Base-by-base conservation (phyloP, 2,888 invertebrate genomes). In the Cephus nigrinus region DNA sequence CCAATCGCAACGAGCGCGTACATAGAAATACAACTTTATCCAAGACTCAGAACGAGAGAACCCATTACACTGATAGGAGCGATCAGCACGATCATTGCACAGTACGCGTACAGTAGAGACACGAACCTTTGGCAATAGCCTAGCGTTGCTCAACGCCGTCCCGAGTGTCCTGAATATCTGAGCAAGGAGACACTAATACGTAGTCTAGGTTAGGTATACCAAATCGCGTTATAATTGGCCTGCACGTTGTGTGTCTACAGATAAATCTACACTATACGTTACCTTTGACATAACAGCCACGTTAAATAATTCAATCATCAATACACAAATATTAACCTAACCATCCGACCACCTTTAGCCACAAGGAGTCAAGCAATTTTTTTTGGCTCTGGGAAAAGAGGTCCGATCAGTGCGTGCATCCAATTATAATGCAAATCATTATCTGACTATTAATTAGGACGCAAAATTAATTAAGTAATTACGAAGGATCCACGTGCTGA, bases 201-300 rank as follows among this genome's bases (percentile, higher is more conserved):
- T 85, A 82, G 82, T 80, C 5, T 55, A 55, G 55, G 55, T 55
- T 55, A 55, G 55, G 80, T 69, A 83, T 83, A 81, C 82, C 82
- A 81, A 84, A 84, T 82, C 77, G 82, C 83, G 86, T 86, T 88
- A 90, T 87, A 86, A 88, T 88, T 90, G 89, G 90, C 89, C 88
- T 86, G 87, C 88, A 89, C 90, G 90, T 89, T 90, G 88, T 88
- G 88, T 89, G 89, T 89, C 90, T 89, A 88, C 84, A 84, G 83
- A 86, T 85, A 84, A 82, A 85, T 75, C 40, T 79, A 76, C 68
- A 76, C 33, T 35, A 69, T n/a, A 69, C 33, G 76, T 68, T 32
- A 71, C 35, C 33, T 32, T 32, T 74, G 74, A 69, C 68, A 40
- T 69, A 76, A 73, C 76, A 68, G 68, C 15, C 31, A 77, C 12